These are phyloP conservation scores for Agrotis segetum DNA, from an alignment of 2,888 invertebrate genomes.

Conservation along the genomic window DNA sequence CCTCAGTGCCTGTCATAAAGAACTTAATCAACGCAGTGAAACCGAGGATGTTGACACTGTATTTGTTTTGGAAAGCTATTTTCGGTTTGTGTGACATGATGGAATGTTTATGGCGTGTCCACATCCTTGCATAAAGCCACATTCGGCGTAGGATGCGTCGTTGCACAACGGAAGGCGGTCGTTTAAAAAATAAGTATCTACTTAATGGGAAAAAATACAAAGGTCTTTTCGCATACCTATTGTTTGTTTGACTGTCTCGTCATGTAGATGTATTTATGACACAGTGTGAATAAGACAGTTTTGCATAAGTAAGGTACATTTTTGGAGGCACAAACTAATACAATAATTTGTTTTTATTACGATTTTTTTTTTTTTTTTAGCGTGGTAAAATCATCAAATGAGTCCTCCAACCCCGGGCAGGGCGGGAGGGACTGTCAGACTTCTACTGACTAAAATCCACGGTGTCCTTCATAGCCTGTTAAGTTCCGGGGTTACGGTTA, in stretches of 20 bases:
- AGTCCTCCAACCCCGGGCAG: no score
- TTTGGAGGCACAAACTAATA: no score
- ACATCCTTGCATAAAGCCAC: constrained; percentile 60
- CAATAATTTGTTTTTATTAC: no score
- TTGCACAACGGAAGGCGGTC: constrained; percentile 50
- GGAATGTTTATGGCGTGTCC: constrained; percentile 55
- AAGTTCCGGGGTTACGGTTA: no score
- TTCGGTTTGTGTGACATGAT: constrained; percentile 48
- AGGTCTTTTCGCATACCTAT: constrained; percentile 23
- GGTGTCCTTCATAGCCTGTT: no score
- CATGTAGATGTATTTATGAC: constrained; percentile 15
- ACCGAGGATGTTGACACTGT: constrained; percentile 34
- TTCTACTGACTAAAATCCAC: no score
- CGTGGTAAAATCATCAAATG: no score
- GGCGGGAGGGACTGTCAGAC: no score
- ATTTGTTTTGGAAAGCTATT: constrained; percentile 59
- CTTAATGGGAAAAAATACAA: constrained; percentile 20
- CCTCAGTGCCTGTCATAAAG: constrained; percentile 43
- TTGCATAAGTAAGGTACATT: no score
- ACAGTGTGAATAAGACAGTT: neutral
- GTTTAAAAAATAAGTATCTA: constrained; percentile 50
- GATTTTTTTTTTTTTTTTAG: no score
- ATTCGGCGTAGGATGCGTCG: constrained; percentile 33
- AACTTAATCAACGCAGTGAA: constrained; percentile 44
- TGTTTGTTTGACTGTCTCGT: neutral